Conservation (phyloP, 2,113 vertebrate species). For the Solea solea region DNA sequence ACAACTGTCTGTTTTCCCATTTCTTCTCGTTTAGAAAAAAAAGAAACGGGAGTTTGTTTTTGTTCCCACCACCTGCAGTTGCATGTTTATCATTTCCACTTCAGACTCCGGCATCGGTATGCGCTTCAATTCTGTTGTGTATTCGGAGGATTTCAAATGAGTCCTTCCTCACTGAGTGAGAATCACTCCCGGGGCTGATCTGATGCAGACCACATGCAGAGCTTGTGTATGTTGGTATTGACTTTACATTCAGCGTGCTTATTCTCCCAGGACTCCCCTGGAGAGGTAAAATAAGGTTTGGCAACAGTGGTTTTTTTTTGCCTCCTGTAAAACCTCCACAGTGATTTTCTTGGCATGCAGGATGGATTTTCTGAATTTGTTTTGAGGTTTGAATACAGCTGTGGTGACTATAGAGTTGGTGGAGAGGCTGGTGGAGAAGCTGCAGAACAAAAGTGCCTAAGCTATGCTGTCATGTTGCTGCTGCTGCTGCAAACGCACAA, state of each 20-base stretch:
- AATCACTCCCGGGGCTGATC: constrained; percentile 56
- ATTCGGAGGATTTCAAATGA: constrained; percentile 61
- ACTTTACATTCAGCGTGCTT: constrained; percentile 74
- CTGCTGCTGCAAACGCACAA: constrained; percentile 20
- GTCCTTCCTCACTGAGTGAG: constrained; percentile 51
- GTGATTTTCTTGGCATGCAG: constrained; percentile 34
- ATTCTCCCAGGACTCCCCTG: constrained; percentile 68
- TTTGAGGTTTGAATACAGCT: constrained; percentile 24
- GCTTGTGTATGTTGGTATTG: constrained; percentile 72
- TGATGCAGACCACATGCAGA: constrained; percentile 72
- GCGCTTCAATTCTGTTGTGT: constrained; percentile 45
- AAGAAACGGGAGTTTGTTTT: constrained; percentile 12
- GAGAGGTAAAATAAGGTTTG: constrained; percentile 61
- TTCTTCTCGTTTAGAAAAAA: constrained; percentile 11
- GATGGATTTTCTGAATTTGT: constrained; percentile 34
- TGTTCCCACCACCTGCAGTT: constrained; percentile 35
- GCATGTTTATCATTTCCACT: constrained; percentile 49
- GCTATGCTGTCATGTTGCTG: constrained; percentile 18
- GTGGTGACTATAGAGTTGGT: constrained; percentile 28
- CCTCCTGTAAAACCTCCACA: constrained; percentile 44
- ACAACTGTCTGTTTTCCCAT: constrained; percentile 43
- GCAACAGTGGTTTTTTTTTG: constrained; percentile 55
- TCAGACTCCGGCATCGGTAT: constrained; percentile 48
- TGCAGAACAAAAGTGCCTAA: constrained; percentile 11
- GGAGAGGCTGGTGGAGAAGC: background rate